phyloP scores from a whole-genome alignment of 2,797 vertebrate genomes.

The Columba guinea region DNA sequence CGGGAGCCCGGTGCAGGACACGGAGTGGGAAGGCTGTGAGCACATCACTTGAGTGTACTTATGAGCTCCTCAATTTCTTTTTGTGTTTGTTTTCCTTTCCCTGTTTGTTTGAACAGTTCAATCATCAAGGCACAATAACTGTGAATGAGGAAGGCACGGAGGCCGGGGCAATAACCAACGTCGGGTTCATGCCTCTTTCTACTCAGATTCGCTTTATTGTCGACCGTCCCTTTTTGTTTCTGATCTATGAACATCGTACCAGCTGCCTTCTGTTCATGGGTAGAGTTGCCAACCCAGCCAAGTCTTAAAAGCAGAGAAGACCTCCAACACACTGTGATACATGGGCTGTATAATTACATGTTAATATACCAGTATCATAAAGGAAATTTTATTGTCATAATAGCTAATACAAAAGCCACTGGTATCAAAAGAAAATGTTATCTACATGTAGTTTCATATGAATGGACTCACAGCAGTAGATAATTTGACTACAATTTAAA shows the following conservation, averaged over 20 bases:
- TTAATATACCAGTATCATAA: conserved; percentile 31
- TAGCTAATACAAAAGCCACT: not conserved
- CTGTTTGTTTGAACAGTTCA: conserved; percentile 80
- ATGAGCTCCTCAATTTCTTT: not conserved
- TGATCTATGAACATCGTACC: conserved; percentile 95
- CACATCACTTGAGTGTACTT: not conserved
- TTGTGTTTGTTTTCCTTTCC: not conserved
- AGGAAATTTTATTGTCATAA: not conserved
- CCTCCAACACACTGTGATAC: not conserved
- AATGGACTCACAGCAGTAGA: conserved; percentile 13
- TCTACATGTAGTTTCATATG: not conserved
- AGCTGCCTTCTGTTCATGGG: conserved; percentile 95
- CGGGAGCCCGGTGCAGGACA: not conserved
- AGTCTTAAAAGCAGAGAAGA: conserved; percentile 51
- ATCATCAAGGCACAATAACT: conserved; percentile 94
- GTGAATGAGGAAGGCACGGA: conserved; percentile 97
- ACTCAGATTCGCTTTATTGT: conserved; percentile 89
- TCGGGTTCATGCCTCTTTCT: conserved; percentile 96
- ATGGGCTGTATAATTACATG: not conserved
- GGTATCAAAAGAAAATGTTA: conserved; percentile 6
- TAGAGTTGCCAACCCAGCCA: conserved; percentile 87
- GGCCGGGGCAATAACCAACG: conserved; percentile 87
- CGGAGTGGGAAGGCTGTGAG: accelerated
- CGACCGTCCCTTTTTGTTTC: conserved; percentile 93
- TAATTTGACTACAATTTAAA: conserved; percentile 42